Evolutionary conservation across 2,888 invertebrate species (phyloP).

Genomic region (Metellina segmentata): DNA sequence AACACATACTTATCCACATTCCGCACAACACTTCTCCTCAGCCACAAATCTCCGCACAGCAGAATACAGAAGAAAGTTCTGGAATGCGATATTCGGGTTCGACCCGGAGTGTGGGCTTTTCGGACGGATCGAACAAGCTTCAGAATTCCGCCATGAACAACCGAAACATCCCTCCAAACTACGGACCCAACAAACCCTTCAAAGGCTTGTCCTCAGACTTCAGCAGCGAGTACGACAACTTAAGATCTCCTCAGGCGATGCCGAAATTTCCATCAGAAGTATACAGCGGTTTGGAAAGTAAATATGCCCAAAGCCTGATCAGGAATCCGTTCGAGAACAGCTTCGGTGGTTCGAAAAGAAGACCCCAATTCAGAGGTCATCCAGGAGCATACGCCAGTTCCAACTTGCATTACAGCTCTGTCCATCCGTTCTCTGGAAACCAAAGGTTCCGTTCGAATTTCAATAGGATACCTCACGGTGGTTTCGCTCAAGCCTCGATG

Average conservation of each 20-base stretch:
- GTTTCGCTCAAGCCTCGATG: background rate
- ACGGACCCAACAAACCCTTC: background rate
- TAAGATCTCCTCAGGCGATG: background rate
- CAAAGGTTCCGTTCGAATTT: background rate
- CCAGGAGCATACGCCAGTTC: conserved; percentile 49
- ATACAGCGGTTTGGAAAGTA: background rate
- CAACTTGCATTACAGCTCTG: conserved; percentile 1
- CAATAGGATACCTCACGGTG: background rate
- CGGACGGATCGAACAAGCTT: background rate
- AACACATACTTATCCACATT: conserved; percentile 71
- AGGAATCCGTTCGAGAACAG: background rate
- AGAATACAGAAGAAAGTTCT: background rate
- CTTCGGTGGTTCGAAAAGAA: background rate
- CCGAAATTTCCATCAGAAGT: background rate
- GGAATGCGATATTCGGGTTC: conserved; percentile 28
- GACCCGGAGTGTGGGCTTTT: background rate
- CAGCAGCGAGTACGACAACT: background rate
- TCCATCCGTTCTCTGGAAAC: background rate
- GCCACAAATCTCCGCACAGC: conserved; percentile 1
- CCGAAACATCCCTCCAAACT: background rate
- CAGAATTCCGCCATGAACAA: background rate
- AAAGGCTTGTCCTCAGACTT: background rate
- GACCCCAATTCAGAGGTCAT: conserved; percentile 25
- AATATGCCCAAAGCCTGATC: background rate
- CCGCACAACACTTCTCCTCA: conserved; percentile 30